Evolutionary conservation across 2,797 vertebrate genomes (phyloP), one percentile per base, ranked within the genome.

Genomic region (Gymnodraco acuticeps): DNA sequence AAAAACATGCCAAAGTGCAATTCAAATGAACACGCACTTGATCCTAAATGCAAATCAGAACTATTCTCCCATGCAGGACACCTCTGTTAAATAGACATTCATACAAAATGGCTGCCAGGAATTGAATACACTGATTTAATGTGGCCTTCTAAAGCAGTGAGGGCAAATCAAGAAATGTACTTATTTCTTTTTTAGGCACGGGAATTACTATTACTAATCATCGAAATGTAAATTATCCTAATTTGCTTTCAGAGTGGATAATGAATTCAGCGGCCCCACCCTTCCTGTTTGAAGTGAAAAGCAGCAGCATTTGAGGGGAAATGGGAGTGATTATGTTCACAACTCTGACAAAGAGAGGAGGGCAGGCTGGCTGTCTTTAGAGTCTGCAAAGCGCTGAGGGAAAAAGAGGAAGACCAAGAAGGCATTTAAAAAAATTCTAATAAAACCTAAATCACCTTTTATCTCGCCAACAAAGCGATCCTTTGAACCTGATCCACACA

Each of bases 21-120:
- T 83, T 70, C 27, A 51, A 47, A 82, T 23, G 55, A 77, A 69
- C 41, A 62, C 69, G 46, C 51, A 52, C 19, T n/a, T 17, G 52
- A 80, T 72, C n/a, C 71, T 53, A 52, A 60, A 88, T 87, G 70
- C 70, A 85, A 84, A 87, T 83, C 66, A 83, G 50, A 75, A 46
- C 19, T 60, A 61, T 78, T 82, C 62, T 59, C 60, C 68, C 54
- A 58, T 71, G 73, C 83, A 81, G 81, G 81, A 76, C 56, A 66
- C 71, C n/a, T 69, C 75, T 43, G 79, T 72, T 80, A 75, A 80
- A 79, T 79, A 73, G 50, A 45, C 80, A 76, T 69, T n/a, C 75
- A 85, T 76, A 87, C 81, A 90, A 93, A 92, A 89, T 88, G 87
- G 79, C 87, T 84, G 73, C 78, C 66, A 60, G 84, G 66, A 84